These are phyloP conservation scores for Lypha dubia DNA, from an alignment of 2,888 invertebrate species.

Conservation along the genomic window DNA sequence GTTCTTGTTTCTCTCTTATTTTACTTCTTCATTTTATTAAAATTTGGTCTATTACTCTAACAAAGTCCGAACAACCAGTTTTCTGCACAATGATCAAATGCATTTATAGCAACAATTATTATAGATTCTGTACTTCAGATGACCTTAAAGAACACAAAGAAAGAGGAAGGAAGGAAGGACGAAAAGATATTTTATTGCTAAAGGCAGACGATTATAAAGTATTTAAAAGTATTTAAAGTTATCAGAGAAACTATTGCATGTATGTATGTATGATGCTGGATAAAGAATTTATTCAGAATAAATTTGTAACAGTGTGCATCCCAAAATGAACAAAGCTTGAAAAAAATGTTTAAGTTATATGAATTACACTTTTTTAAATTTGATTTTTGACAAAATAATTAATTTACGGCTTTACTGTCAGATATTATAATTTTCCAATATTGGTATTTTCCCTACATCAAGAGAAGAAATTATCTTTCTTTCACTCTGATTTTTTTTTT, in stretches of 20 bases:
- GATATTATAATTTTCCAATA: too few relatives aligned
- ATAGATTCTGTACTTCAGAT: constrained; percentile 51
- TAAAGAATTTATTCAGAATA: not conserved
- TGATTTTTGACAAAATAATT: too few relatives aligned
- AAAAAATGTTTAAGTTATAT: too few relatives aligned
- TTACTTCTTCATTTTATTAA: not conserved
- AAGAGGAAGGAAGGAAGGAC: not conserved
- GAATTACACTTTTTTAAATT: too few relatives aligned
- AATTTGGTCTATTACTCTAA: not conserved
- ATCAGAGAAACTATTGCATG: not conserved
- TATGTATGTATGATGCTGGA: not conserved
- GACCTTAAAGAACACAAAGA: constrained; percentile 50
- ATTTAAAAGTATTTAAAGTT: not conserved
- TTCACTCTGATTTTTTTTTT: too few relatives aligned
- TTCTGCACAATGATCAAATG: not conserved
- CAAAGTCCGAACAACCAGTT: not conserved
- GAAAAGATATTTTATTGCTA: not conserved
- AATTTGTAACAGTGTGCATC: not conserved
- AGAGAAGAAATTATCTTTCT: too few relatives aligned
- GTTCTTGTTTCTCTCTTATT: not conserved
- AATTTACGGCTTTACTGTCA: not conserved
- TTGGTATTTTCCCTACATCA: too few relatives aligned
- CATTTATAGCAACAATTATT: not conserved
- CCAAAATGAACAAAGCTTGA: too few relatives aligned
- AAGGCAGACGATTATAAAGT: not conserved